A percentile compares a stretch with the other conserved stretches of the same genome.
phyloP scores from a whole-genome alignment of 1,140 invertebrate species.

The Zophobas atratus region DNA sequence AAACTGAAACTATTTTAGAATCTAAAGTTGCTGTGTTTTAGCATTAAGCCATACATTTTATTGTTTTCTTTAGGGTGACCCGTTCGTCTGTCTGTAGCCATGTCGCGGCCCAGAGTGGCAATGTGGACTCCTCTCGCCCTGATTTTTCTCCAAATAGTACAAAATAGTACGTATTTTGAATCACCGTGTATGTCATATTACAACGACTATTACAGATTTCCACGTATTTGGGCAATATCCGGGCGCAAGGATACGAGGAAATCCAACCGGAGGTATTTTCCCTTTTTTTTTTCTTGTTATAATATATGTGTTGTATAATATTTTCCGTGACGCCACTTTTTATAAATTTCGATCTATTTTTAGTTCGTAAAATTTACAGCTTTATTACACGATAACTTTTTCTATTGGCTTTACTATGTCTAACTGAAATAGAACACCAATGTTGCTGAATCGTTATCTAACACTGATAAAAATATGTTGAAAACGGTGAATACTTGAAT shows the following conservation, averaged over 20 bases:
- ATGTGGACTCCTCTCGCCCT: slow-evolving; percentile 31
- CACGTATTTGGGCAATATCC: slow-evolving; percentile 23
- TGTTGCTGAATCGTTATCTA: neutral
- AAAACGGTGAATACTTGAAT: neutral
- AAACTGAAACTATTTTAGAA: no score
- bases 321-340: no score
- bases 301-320: no score
- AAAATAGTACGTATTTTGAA: slow-evolving; percentile 27
- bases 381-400: neutral
- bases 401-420: neutral
- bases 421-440: slow-evolving; percentile 5
- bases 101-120: slow-evolving; percentile 17
- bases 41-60: no score
- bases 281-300: no score
- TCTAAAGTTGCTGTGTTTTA: no score
- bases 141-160: slow-evolving; percentile 35
- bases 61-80: slow-evolving; percentile 4
- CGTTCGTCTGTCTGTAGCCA: slow-evolving; percentile 25
- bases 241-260: slow-evolving; percentile 44
- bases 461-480: neutral
- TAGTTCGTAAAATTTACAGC: neutral
- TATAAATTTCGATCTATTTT: neutral
- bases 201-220: slow-evolving; percentile 8
- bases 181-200: neutral
- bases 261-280: slow-evolving; percentile 43